These are phyloP conservation scores for Drosophila sulfurigaster DNA, from an alignment of 1,140 invertebrate species.

Conservation along the genomic window DNA sequence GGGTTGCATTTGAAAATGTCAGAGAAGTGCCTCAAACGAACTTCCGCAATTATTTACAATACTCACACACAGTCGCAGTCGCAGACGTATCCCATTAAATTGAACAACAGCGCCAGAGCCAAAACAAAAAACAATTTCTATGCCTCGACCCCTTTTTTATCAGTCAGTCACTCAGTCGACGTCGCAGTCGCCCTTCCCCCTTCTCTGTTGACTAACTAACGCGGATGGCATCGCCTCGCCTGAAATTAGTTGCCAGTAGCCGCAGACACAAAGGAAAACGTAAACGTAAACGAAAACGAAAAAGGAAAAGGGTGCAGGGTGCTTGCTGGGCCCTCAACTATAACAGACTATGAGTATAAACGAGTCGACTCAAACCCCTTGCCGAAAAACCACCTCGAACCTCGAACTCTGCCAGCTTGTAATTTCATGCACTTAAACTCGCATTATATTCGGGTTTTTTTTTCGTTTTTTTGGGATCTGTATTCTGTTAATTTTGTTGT, in stretches of 20 bases:
- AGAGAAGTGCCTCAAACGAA: slow-evolving; percentile 47
- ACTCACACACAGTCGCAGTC: slow-evolving; percentile 31
- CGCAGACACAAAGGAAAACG: slow-evolving; percentile 53
- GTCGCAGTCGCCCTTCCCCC: neutral
- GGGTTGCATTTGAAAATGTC: slow-evolving; percentile 58
- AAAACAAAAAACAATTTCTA: slow-evolving; percentile 41
- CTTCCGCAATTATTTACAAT: slow-evolving; percentile 81
- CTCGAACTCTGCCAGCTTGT: slow-evolving; percentile 49
- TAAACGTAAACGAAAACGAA: too few relatives aligned
- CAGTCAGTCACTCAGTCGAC: slow-evolving; percentile 10
- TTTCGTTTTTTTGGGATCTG: slow-evolving; percentile 35
- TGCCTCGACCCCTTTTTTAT: slow-evolving; percentile 50
- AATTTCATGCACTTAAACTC: slow-evolving; percentile 84
- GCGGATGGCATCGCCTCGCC: slow-evolving; percentile 35
- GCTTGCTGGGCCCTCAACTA: slow-evolving; percentile 36
- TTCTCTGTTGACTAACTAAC: slow-evolving; percentile 9
- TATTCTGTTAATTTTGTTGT: slow-evolving; percentile 75
- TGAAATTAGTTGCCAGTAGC: slow-evolving; percentile 57
- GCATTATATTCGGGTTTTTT: slow-evolving; percentile 64
- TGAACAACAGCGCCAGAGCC: slow-evolving; percentile 30
- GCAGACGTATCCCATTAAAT: slow-evolving; percentile 65
- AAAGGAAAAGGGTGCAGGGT: slow-evolving; percentile 8
- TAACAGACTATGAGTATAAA: too few relatives aligned
- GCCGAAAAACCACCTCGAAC: slow-evolving; percentile 7
- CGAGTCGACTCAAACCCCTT: slow-evolving; percentile 13